phyloP scores from a whole-genome alignment of 2,797 vertebrate genomes.

The Malurus splendens region DNA sequence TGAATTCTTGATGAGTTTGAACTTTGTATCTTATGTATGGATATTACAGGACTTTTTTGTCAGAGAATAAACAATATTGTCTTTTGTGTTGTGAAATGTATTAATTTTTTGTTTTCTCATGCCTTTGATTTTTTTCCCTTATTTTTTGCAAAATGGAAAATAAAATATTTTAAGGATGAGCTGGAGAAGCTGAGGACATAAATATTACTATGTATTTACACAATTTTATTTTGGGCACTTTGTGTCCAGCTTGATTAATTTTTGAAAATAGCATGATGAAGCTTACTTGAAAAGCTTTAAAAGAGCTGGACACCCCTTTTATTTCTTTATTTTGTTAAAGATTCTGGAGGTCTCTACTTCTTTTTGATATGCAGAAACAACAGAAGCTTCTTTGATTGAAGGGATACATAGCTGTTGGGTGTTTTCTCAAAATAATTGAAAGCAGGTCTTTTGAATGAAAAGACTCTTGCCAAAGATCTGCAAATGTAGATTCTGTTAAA shows the following conservation, averaged over 20 bases:
- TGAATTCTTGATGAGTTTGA: background rate
- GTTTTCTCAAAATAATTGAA: background rate
- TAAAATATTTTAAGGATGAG: background rate
- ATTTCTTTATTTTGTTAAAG: background rate
- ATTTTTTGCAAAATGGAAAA: background rate
- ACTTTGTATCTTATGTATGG: background rate
- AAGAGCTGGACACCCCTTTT: background rate
- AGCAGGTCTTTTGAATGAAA: background rate
- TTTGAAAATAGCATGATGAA: background rate
- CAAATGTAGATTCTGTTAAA: background rate
- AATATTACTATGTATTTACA: background rate
- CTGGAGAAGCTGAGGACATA: background rate
- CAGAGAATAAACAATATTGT: background rate
- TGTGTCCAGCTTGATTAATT: background rate
- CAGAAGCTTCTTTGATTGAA: background rate
- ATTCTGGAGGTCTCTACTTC: background rate
- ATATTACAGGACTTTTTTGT: background rate
- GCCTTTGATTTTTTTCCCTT: background rate
- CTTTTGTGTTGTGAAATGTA: background rate
- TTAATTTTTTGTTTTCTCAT: background rate
- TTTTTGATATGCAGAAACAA: background rate
- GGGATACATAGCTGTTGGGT: background rate
- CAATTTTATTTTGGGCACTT: background rate
- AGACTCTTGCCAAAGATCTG: background rate
- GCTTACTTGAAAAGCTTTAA: background rate